phyloP scores from a whole-genome alignment of 2,888 invertebrate genomes.

The Noctua pronuba region DNA sequence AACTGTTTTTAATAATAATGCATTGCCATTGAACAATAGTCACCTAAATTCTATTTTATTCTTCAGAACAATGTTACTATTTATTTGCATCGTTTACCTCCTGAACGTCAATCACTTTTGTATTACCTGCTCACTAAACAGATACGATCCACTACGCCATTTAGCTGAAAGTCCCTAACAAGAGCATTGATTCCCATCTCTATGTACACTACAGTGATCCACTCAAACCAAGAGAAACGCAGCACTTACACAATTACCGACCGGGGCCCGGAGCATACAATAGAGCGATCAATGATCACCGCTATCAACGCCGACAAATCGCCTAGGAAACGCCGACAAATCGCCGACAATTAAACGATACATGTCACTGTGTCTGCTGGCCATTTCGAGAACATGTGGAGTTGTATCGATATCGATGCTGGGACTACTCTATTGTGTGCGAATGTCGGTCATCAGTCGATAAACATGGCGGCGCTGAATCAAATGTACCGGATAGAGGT shows the following conservation, averaged over 20 bases:
- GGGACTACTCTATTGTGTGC: conserved; percentile 37
- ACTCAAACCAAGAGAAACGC: neutral
- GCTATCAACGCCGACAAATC: conserved; percentile 47
- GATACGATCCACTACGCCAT: neutral
- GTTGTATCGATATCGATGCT: conserved; percentile 37
- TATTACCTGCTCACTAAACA: neutral
- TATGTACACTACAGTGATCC: conserved; percentile 2
- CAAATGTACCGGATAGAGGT: conserved; percentile 24
- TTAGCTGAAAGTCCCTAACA: neutral
- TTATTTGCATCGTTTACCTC: neutral
- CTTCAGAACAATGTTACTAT: neutral
- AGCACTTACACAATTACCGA: conserved; percentile 34
- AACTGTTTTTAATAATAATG: neutral
- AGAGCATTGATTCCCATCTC: neutral
- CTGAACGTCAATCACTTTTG: neutral
- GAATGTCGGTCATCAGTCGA: conserved; percentile 45
- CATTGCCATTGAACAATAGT: neutral
- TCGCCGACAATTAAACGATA: conserved; percentile 53
- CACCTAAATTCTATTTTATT: neutral
- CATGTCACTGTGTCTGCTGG: conserved; percentile 35
- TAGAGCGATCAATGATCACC: conserved; percentile 41
- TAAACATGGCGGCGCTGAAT: conserved; percentile 40
- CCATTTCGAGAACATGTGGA: conserved; percentile 30
- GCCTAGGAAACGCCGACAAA: conserved; percentile 36
- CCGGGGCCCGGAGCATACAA: conserved; percentile 21